Conservation (phyloP, 1,140 invertebrate species). For the Heliconius eleuchia region DNA sequence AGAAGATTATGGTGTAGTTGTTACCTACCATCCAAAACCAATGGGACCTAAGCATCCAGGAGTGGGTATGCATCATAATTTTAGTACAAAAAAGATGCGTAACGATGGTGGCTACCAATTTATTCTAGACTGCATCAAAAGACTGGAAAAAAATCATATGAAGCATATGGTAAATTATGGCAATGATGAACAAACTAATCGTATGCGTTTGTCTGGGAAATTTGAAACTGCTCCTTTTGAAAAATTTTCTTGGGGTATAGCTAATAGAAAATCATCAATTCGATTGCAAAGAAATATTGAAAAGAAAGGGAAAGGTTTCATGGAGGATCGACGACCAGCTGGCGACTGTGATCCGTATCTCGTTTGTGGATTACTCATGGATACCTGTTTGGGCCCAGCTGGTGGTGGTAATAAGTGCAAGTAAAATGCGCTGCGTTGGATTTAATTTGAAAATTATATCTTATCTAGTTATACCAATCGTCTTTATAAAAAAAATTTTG, state of each 20-base stretch:
- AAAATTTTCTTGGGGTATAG: constrained; percentile 89
- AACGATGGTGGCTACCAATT: constrained; percentile 87
- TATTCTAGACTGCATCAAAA: constrained; percentile 91
- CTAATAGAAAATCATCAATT: constrained; percentile 89
- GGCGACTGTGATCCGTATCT: constrained; percentile 96
- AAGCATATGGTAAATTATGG: constrained; percentile 96
- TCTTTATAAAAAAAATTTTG: neutral
- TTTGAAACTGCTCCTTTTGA: constrained; percentile 94
- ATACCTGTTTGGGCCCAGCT: constrained; percentile 53
- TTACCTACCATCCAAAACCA: constrained; percentile 94
- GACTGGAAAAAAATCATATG: constrained; percentile 90
- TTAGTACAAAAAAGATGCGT: constrained; percentile 94
- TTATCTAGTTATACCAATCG: neutral
- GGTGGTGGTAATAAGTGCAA: constrained; percentile 37
- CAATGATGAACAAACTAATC: constrained; percentile 91
- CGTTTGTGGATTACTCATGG: constrained; percentile 87
- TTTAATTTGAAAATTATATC: neutral
- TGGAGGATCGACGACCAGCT: constrained; percentile 95
- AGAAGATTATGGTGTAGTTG: constrained; percentile 95
- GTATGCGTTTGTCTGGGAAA: constrained; percentile 91
- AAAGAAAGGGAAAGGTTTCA: constrained; percentile 93
- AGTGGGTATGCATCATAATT: constrained; percentile 95
- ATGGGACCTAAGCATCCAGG: constrained; percentile 97
- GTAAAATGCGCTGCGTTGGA: constrained; percentile 13
- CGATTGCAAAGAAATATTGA: constrained; percentile 91